Evolutionary conservation across 2,797 vertebrate species (phyloP).

Genomic region (Ammospiza maritima): DNA sequence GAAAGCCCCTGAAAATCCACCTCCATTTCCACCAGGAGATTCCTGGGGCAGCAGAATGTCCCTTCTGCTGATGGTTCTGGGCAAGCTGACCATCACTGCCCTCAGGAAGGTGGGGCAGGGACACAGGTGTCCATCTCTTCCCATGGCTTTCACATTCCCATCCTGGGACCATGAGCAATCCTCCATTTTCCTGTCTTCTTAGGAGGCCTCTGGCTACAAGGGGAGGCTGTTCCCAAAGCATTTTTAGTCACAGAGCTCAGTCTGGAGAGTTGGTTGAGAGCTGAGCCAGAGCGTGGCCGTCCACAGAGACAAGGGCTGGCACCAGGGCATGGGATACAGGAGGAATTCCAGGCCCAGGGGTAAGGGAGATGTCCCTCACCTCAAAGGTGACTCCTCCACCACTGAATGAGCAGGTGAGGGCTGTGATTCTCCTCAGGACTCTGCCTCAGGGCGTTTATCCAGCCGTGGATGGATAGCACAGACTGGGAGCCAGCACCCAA

Average conservation of each 20-base stretch:
- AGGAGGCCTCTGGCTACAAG: not conserved
- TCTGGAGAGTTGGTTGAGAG: not conserved
- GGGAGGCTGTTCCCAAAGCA: not conserved
- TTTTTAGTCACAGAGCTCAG: not conserved
- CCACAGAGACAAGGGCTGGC: not conserved
- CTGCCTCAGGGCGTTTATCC: not conserved
- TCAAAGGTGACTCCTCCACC: not conserved
- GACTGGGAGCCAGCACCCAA: not conserved
- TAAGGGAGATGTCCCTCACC: not conserved
- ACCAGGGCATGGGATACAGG: not conserved
- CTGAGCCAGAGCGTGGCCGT: not conserved
- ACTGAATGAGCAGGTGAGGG: not conserved
- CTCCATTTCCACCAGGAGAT: not conserved
- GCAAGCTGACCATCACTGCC: accelerated
- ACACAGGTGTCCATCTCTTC: not conserved
- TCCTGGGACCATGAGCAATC: no score
- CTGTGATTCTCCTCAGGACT: not conserved
- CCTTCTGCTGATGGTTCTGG: not conserved
- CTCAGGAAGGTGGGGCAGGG: not conserved
- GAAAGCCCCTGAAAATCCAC: not conserved
- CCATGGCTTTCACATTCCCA: not conserved
- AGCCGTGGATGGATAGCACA: not conserved
- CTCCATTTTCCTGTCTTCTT: not conserved
- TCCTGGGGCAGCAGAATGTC: not conserved
- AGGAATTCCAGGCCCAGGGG: not conserved